These are phyloP conservation scores for Gallinago jamesoni DNA, from an alignment of 2,113 vertebrate species.

Conservation along the genomic window DNA sequence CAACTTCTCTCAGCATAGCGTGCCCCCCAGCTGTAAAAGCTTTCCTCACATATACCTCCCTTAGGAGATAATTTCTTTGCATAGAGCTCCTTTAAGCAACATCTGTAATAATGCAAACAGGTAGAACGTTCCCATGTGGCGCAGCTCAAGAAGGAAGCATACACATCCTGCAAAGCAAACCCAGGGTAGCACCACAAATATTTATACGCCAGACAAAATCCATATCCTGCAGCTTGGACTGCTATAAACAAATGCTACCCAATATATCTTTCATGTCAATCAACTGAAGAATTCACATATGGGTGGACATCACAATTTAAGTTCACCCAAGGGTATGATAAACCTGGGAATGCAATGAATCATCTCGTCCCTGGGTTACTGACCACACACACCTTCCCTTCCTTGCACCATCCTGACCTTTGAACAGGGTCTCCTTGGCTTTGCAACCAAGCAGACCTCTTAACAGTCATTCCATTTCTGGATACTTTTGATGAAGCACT, in stretches of 20 bases:
- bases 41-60: constrained; percentile 13
- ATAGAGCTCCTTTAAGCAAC: constrained; percentile 24
- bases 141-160: background rate
- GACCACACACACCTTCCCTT: background rate
- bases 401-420: background rate
- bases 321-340: background rate
- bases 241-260: background rate
- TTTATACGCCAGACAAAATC: background rate
- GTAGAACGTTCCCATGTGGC: background rate
- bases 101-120: constrained; percentile 30
- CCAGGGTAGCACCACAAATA: background rate
- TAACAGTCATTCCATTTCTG: background rate
- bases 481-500: background rate
- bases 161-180: background rate
- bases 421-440: background rate
- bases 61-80: background rate
- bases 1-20: background rate
- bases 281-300: background rate
- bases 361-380: background rate
- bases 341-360: background rate
- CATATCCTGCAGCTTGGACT: background rate
- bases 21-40: constrained; percentile 4
- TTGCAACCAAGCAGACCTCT: background rate
- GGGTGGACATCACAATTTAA: background rate
- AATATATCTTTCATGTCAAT: background rate